phyloP scores from a whole-genome alignment of 2,888 invertebrate species.

The Apoderus coryli region DNA sequence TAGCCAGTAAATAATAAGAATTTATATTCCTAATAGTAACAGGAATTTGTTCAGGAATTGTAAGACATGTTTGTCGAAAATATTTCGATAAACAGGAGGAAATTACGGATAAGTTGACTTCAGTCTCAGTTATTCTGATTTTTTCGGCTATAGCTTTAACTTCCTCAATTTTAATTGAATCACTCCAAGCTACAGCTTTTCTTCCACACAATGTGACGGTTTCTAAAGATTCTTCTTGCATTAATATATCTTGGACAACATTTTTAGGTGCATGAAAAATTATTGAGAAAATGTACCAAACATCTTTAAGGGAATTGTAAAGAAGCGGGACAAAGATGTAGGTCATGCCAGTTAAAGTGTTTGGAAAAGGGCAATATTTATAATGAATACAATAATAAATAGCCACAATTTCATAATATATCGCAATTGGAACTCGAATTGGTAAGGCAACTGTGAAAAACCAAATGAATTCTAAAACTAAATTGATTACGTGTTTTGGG shows the following conservation, averaged over 20 bases:
- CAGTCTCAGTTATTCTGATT: conserved; percentile 46
- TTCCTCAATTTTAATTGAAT: conserved; percentile 41
- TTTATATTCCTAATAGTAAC: conserved; percentile 43
- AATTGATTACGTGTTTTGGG: conserved; percentile 31
- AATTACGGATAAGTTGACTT: conserved; percentile 46
- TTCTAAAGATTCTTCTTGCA: conserved; percentile 39
- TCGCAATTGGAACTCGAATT: conserved; percentile 29
- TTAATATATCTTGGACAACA: conserved; percentile 43
- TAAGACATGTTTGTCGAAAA: conserved; percentile 27
- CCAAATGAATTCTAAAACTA: conserved; percentile 28
- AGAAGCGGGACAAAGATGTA: conserved; percentile 35
- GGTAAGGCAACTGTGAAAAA: conserved; percentile 20
- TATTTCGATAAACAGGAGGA: conserved; percentile 50
- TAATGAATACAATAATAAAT: conserved; percentile 27
- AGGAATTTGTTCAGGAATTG: conserved; percentile 43
- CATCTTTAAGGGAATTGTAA: conserved; percentile 31
- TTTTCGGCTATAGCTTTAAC: conserved; percentile 43
- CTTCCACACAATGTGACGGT: conserved; percentile 54
- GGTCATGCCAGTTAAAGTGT: conserved; percentile 27
- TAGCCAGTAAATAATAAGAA: conserved; percentile 40
- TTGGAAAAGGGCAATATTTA: conserved; percentile 28
- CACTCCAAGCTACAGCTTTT: conserved; percentile 60
- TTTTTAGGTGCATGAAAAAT: conserved; percentile 36
- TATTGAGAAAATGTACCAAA: conserved; percentile 31
- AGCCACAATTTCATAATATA: conserved; percentile 33